Evolutionary conservation across 1,140 invertebrate genomes (phyloP).

Genomic region (Drosophila ohnishii): DNA sequence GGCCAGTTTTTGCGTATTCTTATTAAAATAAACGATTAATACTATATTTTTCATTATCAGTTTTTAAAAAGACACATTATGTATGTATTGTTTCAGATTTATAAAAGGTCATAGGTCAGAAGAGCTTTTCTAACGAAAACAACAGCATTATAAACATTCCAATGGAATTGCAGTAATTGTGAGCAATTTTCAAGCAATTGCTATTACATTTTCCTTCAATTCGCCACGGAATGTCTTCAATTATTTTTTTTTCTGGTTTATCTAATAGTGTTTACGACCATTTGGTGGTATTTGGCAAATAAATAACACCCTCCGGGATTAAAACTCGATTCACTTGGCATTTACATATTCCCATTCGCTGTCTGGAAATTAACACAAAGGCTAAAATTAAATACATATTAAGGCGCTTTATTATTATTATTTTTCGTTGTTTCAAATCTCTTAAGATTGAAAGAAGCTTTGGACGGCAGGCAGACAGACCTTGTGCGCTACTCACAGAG

Average conservation of each 20-base stretch:
- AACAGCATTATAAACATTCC: neutral
- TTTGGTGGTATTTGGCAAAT: constrained; percentile 1
- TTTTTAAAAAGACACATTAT: neutral
- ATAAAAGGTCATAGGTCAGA: neutral
- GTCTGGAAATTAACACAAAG: constrained; percentile 40
- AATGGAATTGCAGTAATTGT: constrained; percentile 1
- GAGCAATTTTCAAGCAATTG: constrained; percentile 12
- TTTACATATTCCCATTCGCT: constrained; percentile 7
- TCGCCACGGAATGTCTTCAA: constrained; percentile 9
- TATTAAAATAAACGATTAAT: neutral
- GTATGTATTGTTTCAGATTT: neutral
- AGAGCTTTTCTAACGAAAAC: neutral
- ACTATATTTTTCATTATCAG: neutral
- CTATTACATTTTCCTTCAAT: neutral
- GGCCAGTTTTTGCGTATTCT: neutral
- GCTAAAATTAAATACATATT: constrained; percentile 55
- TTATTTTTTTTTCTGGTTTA: constrained; percentile 4
- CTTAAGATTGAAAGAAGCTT: constrained; percentile 18
- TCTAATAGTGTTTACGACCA: constrained; percentile 2
- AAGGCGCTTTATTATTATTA: constrained; percentile 24
- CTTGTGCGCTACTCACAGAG: constrained; percentile 31
- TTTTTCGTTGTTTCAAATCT: constrained; percentile 24
- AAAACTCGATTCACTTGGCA: constrained; percentile 13
- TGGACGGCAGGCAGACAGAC: constrained; percentile 22
- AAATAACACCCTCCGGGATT: neutral